phyloP scores from a whole-genome alignment of 2,888 invertebrate genomes.

The Drosophila paranaensis region DNA sequence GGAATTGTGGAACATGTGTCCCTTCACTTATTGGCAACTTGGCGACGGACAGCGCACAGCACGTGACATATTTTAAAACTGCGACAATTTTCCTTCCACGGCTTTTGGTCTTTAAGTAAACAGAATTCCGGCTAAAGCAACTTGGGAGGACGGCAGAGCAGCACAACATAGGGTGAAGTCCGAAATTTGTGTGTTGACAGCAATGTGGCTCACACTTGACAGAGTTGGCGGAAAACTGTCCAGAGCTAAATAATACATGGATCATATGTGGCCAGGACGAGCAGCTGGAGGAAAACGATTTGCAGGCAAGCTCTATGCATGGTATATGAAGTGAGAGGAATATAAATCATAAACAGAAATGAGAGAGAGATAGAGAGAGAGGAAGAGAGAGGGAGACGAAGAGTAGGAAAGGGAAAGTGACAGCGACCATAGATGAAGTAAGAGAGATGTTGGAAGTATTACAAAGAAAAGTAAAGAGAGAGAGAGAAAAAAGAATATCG shows the following conservation, averaged over 20 bases:
- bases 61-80: constrained; percentile 75
- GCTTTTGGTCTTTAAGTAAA: constrained; percentile 39
- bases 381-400: too few species aligned
- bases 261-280: not conserved
- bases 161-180: not conserved
- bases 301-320: not conserved
- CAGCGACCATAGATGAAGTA: too few species aligned
- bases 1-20: constrained; percentile 52
- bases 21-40: constrained; percentile 69
- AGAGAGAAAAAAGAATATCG: too few species aligned
- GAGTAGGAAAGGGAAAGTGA: too few species aligned
- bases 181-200: constrained; percentile 46
- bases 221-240: constrained; percentile 13
- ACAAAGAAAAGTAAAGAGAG: not conserved
- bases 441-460: too few species aligned
- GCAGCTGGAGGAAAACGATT: not conserved
- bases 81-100: constrained; percentile 17
- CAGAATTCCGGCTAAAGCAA: constrained; percentile 1
- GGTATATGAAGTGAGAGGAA: not conserved
- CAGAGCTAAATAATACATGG: constrained; percentile 32
- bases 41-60: constrained; percentile 62
- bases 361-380: not conserved
- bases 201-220: constrained; percentile 43
- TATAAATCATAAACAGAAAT: not conserved
- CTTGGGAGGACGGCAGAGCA: constrained; percentile 13